Base-by-base conservation (phyloP, 2,888 invertebrate species). In the Torymus tubicola region DNA sequence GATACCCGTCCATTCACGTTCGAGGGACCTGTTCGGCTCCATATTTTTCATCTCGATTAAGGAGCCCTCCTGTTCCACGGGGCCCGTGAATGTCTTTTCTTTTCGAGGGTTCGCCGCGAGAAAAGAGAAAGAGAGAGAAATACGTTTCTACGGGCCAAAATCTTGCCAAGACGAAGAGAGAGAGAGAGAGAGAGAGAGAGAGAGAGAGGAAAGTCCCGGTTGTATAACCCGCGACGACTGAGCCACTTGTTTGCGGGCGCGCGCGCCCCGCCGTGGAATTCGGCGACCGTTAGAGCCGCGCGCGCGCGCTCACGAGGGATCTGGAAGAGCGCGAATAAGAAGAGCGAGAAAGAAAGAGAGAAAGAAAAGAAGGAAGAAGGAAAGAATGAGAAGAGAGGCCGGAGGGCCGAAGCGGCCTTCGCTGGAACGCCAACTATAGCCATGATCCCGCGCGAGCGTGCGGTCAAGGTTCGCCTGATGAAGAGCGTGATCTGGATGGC, bases 191-290 rank as follows among this genome's bases (percentile, higher is more conserved):
- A 31, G 31, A 31, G 31, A 31, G 31, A 31, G 31, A 31, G 31
- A 31, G 31, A 31, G 31, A 31, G 31, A 31, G 31, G 58, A 58
- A 16, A 16, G 63, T 31, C 63, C 13, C 31, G 63, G 24, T 31
- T 31, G 31, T 31, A 31, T 31, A 31, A 31, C 63, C 14, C 67
- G n/a, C 67, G 31, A 52, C 31, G n/a, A n/a, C n/a, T 31, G 55
- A 50, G 58, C 68, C 76, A 78, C 82, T 83, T 78, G 80, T 83
- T 82, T 83, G 72, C 61, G 76, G 76, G 76, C 57, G 31, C 61
- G 76, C 80, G 76, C 57, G n/a, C n/a, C 73, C 71, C 77, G 80
- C 58, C 65, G 78, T 81, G 80, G 84, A 84, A 85, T 85, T 83
- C 58, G 78, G 55, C 81, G 74, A 76, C 81, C 84, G 82, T 83